Evolutionary conservation across 2,888 invertebrate genomes (phyloP), one percentile per base, ranked within the genome.

Genomic region (Hypena proboscidalis): DNA sequence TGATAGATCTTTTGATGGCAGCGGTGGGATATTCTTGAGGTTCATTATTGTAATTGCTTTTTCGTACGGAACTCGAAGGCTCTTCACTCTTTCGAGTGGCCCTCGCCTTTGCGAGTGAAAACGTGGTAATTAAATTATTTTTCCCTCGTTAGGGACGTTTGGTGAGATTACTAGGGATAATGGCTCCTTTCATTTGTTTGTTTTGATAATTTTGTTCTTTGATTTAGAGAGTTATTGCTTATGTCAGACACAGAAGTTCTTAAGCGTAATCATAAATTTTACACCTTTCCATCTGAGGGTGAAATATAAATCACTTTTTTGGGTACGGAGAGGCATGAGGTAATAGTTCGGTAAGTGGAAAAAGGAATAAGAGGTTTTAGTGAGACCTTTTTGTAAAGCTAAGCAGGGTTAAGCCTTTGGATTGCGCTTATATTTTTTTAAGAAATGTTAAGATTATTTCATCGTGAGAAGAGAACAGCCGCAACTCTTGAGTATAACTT

Each of bases 121-220:
- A 80, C 73, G 83, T 75, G 83, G 79, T 85, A 85, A 88, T 88
- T 87, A 82, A 84, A 87, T 89, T 84, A 86, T 84, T 80, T 80
- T 80, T 73, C 73, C 59, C 70, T 72, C 67, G 63, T 58, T 67
- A 58, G 49, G 66, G 68, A 66, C 51, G 58, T 77, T 68, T 72
- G 77, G 76, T 67, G 74, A 75, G 77, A 82, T 82, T 83, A 83
- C 75, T 74, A 67, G 60, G 63, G 77, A 80, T 80, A 81, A 85
- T 75, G 70, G 64, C 65, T 68, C 66, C 67, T 64, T 50, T 56
- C 42, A 20, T 58, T 52, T 58, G 42, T 46, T 63, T 52, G 37
- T 53, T 60, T 49, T 19, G 53, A 46, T 39, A 46, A 47, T 41
- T 44, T 45, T 23, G 39, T 27, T 25, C 30, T 25, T 22, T 21